Conservation (phyloP, 2,888 invertebrate genomes). For the Lymantria dispar region DNA sequence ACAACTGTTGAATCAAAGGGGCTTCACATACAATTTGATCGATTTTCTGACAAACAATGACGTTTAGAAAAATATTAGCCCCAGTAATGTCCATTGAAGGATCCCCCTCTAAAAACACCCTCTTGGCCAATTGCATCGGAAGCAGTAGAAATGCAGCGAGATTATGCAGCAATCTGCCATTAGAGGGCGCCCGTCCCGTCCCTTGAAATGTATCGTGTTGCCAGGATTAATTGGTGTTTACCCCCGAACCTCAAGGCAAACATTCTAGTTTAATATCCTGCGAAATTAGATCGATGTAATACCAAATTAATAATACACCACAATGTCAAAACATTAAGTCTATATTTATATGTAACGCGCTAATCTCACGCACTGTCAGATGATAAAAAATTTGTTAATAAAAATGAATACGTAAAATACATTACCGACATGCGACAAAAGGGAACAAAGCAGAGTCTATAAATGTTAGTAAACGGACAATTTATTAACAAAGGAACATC, state of each 20-base stretch:
- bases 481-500: too few relatives aligned
- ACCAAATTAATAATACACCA: slow-evolving; percentile 64
- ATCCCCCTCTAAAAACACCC: slow-evolving; percentile 43
- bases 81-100: slow-evolving; percentile 41
- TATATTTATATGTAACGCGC: too few relatives aligned
- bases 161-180: slow-evolving; percentile 72
- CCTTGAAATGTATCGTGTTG: slow-evolving; percentile 67
- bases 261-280: slow-evolving; percentile 66
- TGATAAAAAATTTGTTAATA: slow-evolving; percentile 40
- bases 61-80: slow-evolving; percentile 58
- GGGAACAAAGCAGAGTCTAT: too few relatives aligned
- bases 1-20: slow-evolving; percentile 20
- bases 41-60: slow-evolving; percentile 56
- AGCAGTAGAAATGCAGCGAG: slow-evolving; percentile 76
- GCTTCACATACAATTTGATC: slow-evolving; percentile 42
- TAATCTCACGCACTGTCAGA: too few relatives aligned
- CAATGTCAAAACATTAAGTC: slow-evolving; percentile 39
- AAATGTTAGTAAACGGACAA: too few relatives aligned
- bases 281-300: slow-evolving; percentile 72
- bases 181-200: slow-evolving; percentile 49
- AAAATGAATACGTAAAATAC: too few relatives aligned
- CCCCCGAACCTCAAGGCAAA: slow-evolving; percentile 58
- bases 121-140: slow-evolving; percentile 59
- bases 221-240: slow-evolving; percentile 79
- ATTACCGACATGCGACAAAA: too few relatives aligned